Evolutionary conservation across 2,113 vertebrate species (phyloP).

Genomic region (Corapipo altera): DNA sequence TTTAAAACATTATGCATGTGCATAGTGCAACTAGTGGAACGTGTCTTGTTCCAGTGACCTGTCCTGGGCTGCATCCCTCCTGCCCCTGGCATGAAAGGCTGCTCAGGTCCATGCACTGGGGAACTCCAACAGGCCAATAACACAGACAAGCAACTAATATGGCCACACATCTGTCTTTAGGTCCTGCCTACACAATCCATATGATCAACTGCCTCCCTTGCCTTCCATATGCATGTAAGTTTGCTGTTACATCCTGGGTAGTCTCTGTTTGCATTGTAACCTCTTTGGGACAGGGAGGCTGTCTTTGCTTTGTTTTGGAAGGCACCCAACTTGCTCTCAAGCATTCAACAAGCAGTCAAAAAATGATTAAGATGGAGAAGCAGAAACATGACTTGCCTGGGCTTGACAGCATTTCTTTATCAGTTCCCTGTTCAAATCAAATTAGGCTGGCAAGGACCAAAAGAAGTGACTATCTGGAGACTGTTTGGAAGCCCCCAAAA

Average conservation of each 20-base stretch:
- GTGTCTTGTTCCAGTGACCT: not conserved
- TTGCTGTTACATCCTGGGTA: not conserved
- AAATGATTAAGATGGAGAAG: slow-evolving; percentile 50
- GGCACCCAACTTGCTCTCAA: slow-evolving; percentile 34
- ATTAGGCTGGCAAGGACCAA: not conserved
- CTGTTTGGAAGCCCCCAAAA: not conserved
- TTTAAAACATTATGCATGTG: not conserved
- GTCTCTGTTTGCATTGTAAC: slow-evolving; percentile 9
- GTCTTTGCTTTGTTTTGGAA: slow-evolving; percentile 56
- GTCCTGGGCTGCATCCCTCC: not conserved
- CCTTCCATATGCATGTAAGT: accelerated
- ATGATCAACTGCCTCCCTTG: not conserved
- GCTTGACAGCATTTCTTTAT: slow-evolving; percentile 45
- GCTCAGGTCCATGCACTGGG: not conserved
- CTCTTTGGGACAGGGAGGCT: slow-evolving; percentile 27
- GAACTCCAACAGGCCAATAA: not conserved
- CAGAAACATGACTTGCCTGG: slow-evolving; percentile 43
- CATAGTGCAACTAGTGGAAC: not conserved
- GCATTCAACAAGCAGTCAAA: slow-evolving; percentile 48
- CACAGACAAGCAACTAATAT: not conserved
- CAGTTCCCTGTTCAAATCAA: slow-evolving; percentile 36
- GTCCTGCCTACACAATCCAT: not conserved
- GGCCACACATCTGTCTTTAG: not conserved
- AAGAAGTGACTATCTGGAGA: not conserved
- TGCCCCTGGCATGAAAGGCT: not conserved